A percentile compares a stretch with the other conserved stretches of the same genome.
Conservation (phyloP, 1,140 invertebrate species). For the Habropoda laboriosa region DNA sequence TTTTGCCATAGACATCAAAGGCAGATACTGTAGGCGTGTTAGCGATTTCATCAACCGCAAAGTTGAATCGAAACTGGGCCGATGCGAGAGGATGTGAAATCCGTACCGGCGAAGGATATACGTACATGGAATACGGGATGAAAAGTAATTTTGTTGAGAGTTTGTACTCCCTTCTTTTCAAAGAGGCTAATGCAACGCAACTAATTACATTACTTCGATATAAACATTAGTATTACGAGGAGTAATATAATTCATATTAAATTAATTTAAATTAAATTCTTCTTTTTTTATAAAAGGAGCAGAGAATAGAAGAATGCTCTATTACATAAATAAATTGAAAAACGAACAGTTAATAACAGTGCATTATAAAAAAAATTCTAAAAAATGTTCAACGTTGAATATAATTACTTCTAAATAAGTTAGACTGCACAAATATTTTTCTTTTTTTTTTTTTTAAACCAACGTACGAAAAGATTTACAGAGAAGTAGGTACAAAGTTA, state of each 20-base stretch:
- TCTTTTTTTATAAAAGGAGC: no score
- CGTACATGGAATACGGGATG: neutral
- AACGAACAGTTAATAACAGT: no score
- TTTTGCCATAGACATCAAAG: neutral
- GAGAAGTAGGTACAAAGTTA: no score
- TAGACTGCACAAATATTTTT: no score
- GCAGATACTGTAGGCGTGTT: neutral
- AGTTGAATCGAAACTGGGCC: slow-evolving; percentile 15
- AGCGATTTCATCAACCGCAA: slow-evolving; percentile 20
- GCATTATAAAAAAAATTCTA: no score
- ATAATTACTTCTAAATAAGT: no score
- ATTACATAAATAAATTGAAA: no score
- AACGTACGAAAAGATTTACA: no score
- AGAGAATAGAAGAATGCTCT: no score
- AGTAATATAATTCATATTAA: neutral
- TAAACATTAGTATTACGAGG: neutral
- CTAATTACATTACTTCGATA: neutral
- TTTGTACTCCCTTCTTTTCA: neutral
- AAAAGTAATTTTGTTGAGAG: slow-evolving; percentile 17
- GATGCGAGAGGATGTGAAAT: slow-evolving; percentile 8
- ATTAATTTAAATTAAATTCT: no score
- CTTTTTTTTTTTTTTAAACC: no score
- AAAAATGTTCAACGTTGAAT: no score
- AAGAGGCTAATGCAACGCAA: neutral
- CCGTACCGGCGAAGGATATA: slow-evolving; percentile 1